Evolutionary conservation across 2,888 invertebrate species (phyloP).

Genomic region (Dyspetes luteomarginatus): DNA sequence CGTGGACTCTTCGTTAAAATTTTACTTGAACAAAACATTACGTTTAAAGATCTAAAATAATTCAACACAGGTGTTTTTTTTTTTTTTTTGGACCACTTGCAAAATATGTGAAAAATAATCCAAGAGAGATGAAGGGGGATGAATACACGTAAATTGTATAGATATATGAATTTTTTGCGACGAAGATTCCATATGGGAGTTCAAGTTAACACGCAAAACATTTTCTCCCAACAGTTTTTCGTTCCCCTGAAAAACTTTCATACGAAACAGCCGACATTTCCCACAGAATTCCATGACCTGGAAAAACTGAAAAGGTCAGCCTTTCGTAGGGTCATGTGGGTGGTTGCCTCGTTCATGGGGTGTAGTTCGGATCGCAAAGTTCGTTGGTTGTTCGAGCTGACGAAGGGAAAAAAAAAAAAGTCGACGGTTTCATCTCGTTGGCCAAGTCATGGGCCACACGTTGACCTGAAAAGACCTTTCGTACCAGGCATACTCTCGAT

Average conservation of each 20-base stretch:
- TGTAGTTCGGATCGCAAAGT: constrained; percentile 9
- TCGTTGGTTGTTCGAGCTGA: constrained; percentile 16
- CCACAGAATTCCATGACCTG: constrained; percentile 41
- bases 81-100: too few relatives aligned
- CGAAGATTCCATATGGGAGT: background rate
- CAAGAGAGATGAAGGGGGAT: too few relatives aligned
- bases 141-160: too few relatives aligned
- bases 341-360: constrained; percentile 13
- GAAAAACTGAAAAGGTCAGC: constrained; percentile 39
- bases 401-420: constrained; percentile 14
- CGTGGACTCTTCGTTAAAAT: too few relatives aligned
- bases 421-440: constrained; percentile 42
- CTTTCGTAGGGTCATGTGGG: constrained; percentile 5
- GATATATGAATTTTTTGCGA: background rate
- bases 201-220: background rate
- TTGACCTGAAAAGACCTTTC: constrained; percentile 8
- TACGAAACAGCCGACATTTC: background rate
- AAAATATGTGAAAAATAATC: too few relatives aligned
- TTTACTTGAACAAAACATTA: too few relatives aligned
- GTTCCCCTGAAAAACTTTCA: background rate
- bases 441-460: constrained; percentile 5
- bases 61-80: too few relatives aligned
- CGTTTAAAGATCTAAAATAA: too few relatives aligned
- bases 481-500: constrained; percentile 37
- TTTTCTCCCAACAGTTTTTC: background rate